These are phyloP conservation scores for Isotomurus palustris DNA, from an alignment of 2,888 invertebrate genomes.

Conservation along the genomic window DNA sequence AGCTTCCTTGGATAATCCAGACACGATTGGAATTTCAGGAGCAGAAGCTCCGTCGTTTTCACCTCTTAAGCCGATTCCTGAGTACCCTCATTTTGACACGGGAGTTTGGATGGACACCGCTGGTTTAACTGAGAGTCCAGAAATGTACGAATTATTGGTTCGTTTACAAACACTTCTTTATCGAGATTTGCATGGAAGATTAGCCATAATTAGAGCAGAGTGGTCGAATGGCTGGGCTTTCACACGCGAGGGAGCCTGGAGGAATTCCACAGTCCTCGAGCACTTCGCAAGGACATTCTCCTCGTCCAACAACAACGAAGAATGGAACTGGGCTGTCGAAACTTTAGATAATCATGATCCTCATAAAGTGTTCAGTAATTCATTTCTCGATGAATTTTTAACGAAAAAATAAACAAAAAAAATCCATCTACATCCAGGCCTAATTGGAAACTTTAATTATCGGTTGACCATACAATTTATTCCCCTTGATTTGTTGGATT, in stretches of 20 bases:
- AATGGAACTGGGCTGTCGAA: conserved; percentile 1
- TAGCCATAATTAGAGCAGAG: not conserved
- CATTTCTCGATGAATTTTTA: conserved; percentile 6
- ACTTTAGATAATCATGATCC: conserved; percentile 8
- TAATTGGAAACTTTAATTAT: no score
- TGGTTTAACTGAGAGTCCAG: not conserved
- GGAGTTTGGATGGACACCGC: not conserved
- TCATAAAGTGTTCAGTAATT: not conserved
- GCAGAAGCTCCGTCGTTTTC: not conserved
- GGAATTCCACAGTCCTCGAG: not conserved
- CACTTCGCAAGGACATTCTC: not conserved
- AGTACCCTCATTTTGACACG: conserved; percentile 3
- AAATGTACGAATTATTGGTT: not conserved
- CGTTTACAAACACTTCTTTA: not conserved
- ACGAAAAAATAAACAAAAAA: no score
- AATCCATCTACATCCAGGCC: no score
- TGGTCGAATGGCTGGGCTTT: conserved; percentile 8
- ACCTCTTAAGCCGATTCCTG: not conserved
- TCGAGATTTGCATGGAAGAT: not conserved
- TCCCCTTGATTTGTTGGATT: no score
- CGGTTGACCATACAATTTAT: no score
- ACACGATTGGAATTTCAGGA: conserved; percentile 2
- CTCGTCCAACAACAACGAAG: not conserved
- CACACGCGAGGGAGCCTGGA: not conserved
- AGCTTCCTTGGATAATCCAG: not conserved